Evolutionary conservation across 2,888 invertebrate genomes (phyloP).

Genomic region (Cryptus armator): DNA sequence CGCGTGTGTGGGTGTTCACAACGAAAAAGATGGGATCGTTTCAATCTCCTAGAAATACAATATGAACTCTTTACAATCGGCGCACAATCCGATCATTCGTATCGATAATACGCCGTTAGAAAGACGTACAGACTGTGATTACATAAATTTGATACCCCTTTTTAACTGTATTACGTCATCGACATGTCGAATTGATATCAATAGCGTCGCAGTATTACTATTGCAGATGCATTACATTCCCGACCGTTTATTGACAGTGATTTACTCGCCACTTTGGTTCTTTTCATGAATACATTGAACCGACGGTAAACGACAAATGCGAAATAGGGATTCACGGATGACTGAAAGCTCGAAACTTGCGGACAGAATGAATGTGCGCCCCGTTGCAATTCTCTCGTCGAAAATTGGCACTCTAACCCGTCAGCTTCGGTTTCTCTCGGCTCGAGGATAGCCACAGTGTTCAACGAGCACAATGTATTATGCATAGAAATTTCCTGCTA

Average conservation of each 20-base stretch:
- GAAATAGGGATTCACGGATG: constrained; percentile 13
- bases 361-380: constrained; percentile 32
- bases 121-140: not conserved
- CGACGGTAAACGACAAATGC: constrained; percentile 12
- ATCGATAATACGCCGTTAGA: not conserved
- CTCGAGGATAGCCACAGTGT: not conserved
- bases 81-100: not conserved
- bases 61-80: not conserved
- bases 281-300: not conserved
- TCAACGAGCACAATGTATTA: constrained; percentile 50
- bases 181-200: not conserved
- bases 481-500: constrained; percentile 51
- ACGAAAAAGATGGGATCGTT: not conserved
- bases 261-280: not conserved
- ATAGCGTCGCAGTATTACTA: not conserved
- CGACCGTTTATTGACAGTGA: not conserved
- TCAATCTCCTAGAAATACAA: not conserved
- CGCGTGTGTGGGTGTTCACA: not conserved
- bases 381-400: constrained; percentile 29
- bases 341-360: constrained; percentile 11
- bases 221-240: not conserved
- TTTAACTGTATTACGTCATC: not conserved
- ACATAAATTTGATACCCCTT: not conserved
- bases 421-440: constrained; percentile 41
- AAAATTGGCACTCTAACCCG: constrained; percentile 50